Conservation (phyloP, 2,888 invertebrate species). For the Acholoe squamosa region DNA sequence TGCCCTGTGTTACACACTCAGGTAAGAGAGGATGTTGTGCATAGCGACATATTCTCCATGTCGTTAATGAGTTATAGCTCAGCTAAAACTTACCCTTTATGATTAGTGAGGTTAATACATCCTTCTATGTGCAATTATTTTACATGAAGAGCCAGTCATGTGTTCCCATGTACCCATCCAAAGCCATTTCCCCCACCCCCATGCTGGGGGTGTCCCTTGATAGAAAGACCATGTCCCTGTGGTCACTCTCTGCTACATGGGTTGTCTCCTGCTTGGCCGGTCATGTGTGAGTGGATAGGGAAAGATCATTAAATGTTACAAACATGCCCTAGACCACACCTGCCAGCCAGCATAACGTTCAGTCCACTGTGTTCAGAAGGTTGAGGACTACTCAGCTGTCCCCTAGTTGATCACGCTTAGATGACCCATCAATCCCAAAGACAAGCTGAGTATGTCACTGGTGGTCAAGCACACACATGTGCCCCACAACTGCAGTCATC, state of each 20-base stretch:
- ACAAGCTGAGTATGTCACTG: conserved; percentile 13
- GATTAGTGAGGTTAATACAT: no score
- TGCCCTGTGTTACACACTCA: no score
- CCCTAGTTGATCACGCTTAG: background rate
- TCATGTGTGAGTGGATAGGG: conserved; percentile 55
- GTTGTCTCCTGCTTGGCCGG: conserved; percentile 47
- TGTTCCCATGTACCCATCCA: no score
- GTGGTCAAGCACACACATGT: background rate
- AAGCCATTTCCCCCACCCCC: background rate
- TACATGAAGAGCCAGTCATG: no score
- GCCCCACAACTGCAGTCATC: background rate
- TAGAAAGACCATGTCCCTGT: conserved; percentile 44
- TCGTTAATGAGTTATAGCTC: no score
- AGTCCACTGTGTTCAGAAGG: background rate
- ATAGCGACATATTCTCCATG: no score
- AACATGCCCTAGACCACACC: background rate
- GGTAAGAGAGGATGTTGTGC: no score
- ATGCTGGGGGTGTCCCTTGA: conserved; percentile 43
- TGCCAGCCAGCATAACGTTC: conserved; percentile 41
- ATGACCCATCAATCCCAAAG: conserved; percentile 42
- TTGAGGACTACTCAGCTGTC: background rate
- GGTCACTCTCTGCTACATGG: conserved; percentile 27
- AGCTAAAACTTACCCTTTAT: no score
- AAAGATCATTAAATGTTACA: conserved; percentile 58
- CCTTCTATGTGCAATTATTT: no score